These are phyloP conservation scores for Drosophila murphyi DNA, from an alignment of 1,140 invertebrate species.

Conservation along the genomic window DNA sequence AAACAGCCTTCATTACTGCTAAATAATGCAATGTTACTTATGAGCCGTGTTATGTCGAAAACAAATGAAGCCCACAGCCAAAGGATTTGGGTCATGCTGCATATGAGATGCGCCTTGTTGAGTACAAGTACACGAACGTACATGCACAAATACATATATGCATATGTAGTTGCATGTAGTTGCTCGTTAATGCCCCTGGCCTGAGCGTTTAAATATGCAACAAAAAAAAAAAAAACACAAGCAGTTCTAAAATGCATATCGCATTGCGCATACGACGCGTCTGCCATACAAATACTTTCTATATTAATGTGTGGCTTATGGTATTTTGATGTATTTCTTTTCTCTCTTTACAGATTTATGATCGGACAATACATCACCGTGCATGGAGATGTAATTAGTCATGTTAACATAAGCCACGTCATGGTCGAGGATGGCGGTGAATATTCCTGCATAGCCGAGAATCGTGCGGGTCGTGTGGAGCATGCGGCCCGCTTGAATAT, in stretches of 20 bases:
- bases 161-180: constrained; percentile 18
- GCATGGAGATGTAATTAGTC: constrained; percentile 93
- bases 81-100: constrained; percentile 77
- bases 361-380: constrained; percentile 93
- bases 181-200: constrained; percentile 52
- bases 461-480: constrained; percentile 90
- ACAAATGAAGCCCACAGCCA: constrained; percentile 75
- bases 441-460: constrained; percentile 92
- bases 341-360: constrained; percentile 87
- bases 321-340: constrained; percentile 21
- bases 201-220: constrained; percentile 61
- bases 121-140: constrained; percentile 15
- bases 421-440: constrained; percentile 94
- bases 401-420: constrained; percentile 94
- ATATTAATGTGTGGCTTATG: constrained; percentile 65
- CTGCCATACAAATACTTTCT: constrained; percentile 38
- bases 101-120: constrained; percentile 70
- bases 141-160: background rate
- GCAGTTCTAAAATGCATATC: constrained; percentile 44
- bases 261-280: constrained; percentile 65
- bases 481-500: constrained; percentile 93
- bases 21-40: constrained; percentile 69
- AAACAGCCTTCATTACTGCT: constrained; percentile 77
- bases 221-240: constrained; percentile 38
- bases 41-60: constrained; percentile 54